A percentile compares a stretch with the other conserved stretches of the same genome.
Evolutionary conservation across 2,888 invertebrate species (phyloP).

Genomic region (Leptarthrus brevirostris): DNA sequence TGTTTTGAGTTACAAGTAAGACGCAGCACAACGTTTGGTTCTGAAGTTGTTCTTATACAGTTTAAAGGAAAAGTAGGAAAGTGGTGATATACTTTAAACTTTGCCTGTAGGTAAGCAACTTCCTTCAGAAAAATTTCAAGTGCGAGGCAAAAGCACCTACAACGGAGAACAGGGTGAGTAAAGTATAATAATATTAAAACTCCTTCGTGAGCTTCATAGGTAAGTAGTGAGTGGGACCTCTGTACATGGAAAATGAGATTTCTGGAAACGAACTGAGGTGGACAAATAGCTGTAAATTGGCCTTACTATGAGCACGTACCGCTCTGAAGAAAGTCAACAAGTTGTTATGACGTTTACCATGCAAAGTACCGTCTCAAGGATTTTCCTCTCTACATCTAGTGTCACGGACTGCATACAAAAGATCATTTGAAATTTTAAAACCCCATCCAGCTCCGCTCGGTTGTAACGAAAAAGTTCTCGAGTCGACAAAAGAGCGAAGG

Average conservation of each 20-base stretch:
- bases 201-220: conserved; percentile 24
- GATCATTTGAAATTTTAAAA: conserved; percentile 21
- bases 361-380: conserved; percentile 31
- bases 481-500: background rate
- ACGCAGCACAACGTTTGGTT: background rate
- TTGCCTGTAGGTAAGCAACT: conserved; percentile 14
- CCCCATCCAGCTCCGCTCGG: background rate
- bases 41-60: background rate
- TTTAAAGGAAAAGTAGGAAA: background rate
- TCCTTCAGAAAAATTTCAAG: conserved; percentile 11
- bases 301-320: conserved; percentile 4
- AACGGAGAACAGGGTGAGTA: background rate
- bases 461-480: conserved; percentile 17
- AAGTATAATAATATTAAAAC: conserved; percentile 21
- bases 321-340: conserved; percentile 28
- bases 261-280: background rate
- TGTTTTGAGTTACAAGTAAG: background rate
- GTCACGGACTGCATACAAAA: conserved; percentile 17
- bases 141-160: background rate
- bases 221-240: background rate
- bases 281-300: background rate
- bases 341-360: conserved; percentile 31
- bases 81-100: conserved; percentile 7
- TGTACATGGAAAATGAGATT: background rate
- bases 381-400: background rate